Conservation (phyloP, 1,140 invertebrate species). For the Antheraea pernyi region DNA sequence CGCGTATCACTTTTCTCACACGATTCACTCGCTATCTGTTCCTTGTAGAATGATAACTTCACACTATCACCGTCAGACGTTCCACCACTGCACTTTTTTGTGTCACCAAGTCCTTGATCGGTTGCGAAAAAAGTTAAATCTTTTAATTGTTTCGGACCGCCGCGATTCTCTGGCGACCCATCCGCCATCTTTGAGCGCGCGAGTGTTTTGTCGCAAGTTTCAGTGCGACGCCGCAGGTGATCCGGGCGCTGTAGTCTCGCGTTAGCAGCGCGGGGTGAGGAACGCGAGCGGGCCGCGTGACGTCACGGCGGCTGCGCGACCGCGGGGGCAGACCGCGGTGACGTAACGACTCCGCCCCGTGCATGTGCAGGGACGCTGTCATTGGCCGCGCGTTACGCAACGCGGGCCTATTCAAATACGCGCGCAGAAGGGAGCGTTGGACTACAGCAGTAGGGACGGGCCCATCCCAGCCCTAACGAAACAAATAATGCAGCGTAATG, state of each 20-base stretch:
- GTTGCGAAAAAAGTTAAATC: slow-evolving; percentile 74
- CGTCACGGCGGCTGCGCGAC: slow-evolving; percentile 73
- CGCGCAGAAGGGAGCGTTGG: slow-evolving; percentile 66
- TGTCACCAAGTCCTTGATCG: slow-evolving; percentile 66
- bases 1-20: slow-evolving; percentile 73
- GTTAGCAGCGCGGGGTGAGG: slow-evolving; percentile 50
- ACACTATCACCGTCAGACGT: slow-evolving; percentile 57
- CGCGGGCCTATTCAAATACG: slow-evolving; percentile 69
- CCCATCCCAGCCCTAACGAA: slow-evolving; percentile 67
- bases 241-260: slow-evolving; percentile 62
- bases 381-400: slow-evolving; percentile 77
- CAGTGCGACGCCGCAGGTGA: slow-evolving; percentile 48
- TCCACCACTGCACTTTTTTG: slow-evolving; percentile 71
- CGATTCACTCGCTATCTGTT: slow-evolving; percentile 67
- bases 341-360: slow-evolving; percentile 74
- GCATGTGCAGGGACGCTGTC: slow-evolving; percentile 70
- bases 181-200: slow-evolving; percentile 78
- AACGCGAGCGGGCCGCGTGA: slow-evolving; percentile 47
- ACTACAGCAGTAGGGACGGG: slow-evolving; percentile 59
- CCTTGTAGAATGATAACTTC: slow-evolving; percentile 71
- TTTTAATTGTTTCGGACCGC: slow-evolving; percentile 60
- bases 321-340: slow-evolving; percentile 63
- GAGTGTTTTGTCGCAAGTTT: slow-evolving; percentile 76
- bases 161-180: slow-evolving; percentile 65
- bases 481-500: slow-evolving; percentile 72